Evolutionary conservation across 35 echinoderm and acorn worm species (phyloP).

Genomic region (Apostichopus japonicus): DNA sequence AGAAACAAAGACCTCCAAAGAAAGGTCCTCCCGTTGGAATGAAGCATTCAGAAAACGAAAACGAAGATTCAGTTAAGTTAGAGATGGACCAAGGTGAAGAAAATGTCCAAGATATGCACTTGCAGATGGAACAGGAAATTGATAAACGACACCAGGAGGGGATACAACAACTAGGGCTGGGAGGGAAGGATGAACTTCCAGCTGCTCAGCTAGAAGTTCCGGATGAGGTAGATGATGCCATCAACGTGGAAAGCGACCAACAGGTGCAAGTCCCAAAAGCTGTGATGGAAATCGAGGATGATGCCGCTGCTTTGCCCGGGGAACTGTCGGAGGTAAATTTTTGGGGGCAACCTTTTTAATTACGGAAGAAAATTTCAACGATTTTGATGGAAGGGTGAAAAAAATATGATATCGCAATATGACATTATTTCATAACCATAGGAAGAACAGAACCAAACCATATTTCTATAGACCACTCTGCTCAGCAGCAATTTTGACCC

Average conservation of each 20-base stretch:
- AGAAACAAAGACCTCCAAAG: slow-evolving; percentile 54
- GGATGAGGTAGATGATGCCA: slow-evolving; percentile 40
- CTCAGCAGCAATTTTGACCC: too few species aligned
- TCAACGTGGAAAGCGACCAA: slow-evolving; percentile 51
- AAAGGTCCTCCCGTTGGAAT: slow-evolving; percentile 21
- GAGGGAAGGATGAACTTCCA: slow-evolving; percentile 17
- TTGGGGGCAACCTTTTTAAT: background rate
- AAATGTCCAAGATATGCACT: slow-evolving; percentile 17
- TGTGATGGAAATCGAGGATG: slow-evolving; percentile 45
- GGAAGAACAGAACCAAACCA: too few species aligned
- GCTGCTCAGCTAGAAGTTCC: slow-evolving; percentile 52
- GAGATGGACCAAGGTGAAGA: background rate
- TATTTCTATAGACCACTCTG: too few species aligned
- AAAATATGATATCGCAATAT: too few species aligned
- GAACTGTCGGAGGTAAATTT: slow-evolving; percentile 64
- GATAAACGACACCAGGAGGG: slow-evolving; percentile 10
- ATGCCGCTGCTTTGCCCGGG: slow-evolving; percentile 32
- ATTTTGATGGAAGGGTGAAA: too few species aligned
- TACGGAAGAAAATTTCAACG: too few species aligned
- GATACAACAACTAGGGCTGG: background rate
- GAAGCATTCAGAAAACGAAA: background rate
- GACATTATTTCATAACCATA: too few species aligned
- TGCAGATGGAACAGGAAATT: slow-evolving; percentile 18
- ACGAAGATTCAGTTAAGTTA: background rate
- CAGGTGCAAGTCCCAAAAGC: slow-evolving; percentile 41